These are phyloP conservation scores for Mythimna loreyi DNA, from an alignment of 2,888 invertebrate genomes.

Conservation along the genomic window DNA sequence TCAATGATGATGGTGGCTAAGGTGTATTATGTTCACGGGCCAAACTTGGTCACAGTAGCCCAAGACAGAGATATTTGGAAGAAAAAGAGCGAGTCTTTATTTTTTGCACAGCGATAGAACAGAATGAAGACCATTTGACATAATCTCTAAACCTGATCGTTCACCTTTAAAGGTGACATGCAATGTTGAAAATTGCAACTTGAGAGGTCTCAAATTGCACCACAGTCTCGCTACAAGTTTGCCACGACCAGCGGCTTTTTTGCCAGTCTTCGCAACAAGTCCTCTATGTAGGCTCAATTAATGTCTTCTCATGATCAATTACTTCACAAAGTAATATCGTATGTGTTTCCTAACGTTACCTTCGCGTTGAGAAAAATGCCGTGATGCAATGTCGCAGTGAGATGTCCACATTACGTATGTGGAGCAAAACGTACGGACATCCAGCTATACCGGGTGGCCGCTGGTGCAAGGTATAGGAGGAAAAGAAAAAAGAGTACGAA, in stretches of 20 bases:
- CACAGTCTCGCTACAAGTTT: not conserved
- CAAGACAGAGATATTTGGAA: too few relatives aligned
- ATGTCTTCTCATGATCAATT: slow-evolving; percentile 46
- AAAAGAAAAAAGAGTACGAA: not conserved
- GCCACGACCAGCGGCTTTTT: not conserved
- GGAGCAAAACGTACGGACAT: slow-evolving; percentile 80
- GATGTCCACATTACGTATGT: slow-evolving; percentile 81
- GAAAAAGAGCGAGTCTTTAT: too few relatives aligned
- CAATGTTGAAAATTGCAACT: not conserved
- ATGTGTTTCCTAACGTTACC: slow-evolving; percentile 71
- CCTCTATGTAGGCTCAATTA: slow-evolving; percentile 26
- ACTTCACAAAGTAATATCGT: slow-evolving; percentile 50
- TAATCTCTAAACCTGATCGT: not conserved
- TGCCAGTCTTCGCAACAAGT: slow-evolving; percentile 21
- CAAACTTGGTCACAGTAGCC: too few relatives aligned
- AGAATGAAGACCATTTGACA: not conserved
- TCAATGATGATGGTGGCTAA: too few relatives aligned
- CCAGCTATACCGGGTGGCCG: slow-evolving; percentile 43
- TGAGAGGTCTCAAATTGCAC: not conserved
- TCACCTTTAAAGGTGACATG: not conserved
- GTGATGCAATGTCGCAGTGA: slow-evolving; percentile 79
- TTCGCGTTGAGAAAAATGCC: slow-evolving; percentile 69
- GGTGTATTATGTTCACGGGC: too few relatives aligned
- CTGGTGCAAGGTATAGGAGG: slow-evolving; percentile 30
- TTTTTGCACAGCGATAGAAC: too few relatives aligned